Base-by-base conservation (phyloP, 2,888 invertebrate species). In the Drosophila yooni region DNA sequence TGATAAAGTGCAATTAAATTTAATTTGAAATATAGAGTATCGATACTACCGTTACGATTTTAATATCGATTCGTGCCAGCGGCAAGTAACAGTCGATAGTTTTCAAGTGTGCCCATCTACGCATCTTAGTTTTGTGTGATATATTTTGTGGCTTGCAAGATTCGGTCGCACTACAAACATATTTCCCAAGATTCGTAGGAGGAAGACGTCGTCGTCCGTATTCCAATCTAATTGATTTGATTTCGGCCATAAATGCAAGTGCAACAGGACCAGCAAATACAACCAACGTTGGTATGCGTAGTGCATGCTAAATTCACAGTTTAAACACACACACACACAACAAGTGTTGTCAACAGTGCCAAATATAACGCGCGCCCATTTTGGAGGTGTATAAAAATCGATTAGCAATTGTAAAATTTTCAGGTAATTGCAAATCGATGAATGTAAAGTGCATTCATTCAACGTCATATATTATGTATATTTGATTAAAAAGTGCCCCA, bases 161-260 rank as follows among this genome's bases (percentile, higher is more conserved):
- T 58, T 21, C 36, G 70, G 74, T 46, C 78, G 51, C 77, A 77
- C 78, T 25, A 11, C 13, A 27, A 27, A 71, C 52, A 65, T 43
- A 68, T 63, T 65, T 58, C 51, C 25, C 31, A 66, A 72, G 21
- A 58, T 72, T 52, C 43, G 33, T 53, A 54, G 27, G 27, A 18
- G 53, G 29, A 61, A 58, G 79, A 58, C 76, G 66, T 69, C 34
- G 33, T 11, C 25, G 36, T 7, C 31, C 53, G 34, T 31, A 7
- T 52, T 57, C 51, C 38, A 54, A 54, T 15, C 15, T 48, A 52
- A 76, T 66, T 43, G 40, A 31, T 48, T 52, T 25, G 25, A 21
- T 70, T 87, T 84, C 65, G 81, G 70, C 54, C 69, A 46, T 67
- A 65, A 73, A 82, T 84, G 88, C 83, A 84, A 88, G 67, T 84